Conservation (phyloP, 2,797 vertebrate species). For the Octomys mimax region DNA sequence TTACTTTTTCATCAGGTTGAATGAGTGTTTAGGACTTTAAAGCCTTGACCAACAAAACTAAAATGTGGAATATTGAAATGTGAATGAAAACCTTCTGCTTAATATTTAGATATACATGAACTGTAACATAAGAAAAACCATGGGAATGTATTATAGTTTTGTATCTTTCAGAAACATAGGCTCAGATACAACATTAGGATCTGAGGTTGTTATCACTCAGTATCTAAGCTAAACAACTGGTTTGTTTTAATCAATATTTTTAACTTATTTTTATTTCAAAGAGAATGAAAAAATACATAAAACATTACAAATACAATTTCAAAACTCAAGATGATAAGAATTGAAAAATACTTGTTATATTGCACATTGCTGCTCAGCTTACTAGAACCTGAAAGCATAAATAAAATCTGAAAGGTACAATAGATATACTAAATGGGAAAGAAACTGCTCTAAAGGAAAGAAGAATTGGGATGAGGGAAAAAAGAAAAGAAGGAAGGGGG, state of each 20-base stretch:
- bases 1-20: slow-evolving; percentile 9
- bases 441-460: too few species aligned
- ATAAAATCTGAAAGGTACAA: too few species aligned
- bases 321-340: too few species aligned
- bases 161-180: not conserved
- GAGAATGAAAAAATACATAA: too few species aligned
- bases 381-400: too few species aligned
- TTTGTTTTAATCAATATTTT: not conserved
- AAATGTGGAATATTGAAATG: not conserved
- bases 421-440: too few species aligned
- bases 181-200: not conserved
- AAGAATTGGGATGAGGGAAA: too few species aligned
- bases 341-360: too few species aligned
- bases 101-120: slow-evolving; percentile 21
- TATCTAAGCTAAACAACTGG: not conserved
- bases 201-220: not conserved
- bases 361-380: too few species aligned
- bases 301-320: too few species aligned
- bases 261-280: too few species aligned
- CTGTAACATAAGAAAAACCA: not conserved
- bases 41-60: not conserved
- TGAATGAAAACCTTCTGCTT: not conserved
- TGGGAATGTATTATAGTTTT: not conserved
- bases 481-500: too few species aligned
- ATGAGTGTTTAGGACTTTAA: not conserved